Evolutionary conservation across 2,113 vertebrate species (phyloP).

Genomic region (Tragelaphus buxtoni): DNA sequence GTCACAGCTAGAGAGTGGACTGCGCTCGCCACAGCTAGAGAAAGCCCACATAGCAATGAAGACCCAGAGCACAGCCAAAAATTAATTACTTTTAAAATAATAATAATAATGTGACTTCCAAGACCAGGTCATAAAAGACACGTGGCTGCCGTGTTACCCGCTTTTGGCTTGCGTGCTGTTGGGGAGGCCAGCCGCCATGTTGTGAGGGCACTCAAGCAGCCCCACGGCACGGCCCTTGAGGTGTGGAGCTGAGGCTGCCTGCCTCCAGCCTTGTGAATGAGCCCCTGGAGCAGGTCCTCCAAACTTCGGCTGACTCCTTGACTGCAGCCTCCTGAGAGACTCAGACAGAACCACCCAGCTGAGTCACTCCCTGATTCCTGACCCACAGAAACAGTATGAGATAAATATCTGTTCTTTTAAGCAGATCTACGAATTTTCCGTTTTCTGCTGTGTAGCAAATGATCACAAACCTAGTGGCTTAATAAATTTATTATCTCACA

Average conservation of each 20-base stretch:
- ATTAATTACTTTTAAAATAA: not conserved
- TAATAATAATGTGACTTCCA: not conserved
- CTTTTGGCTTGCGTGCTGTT: not conserved
- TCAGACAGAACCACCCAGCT: not conserved
- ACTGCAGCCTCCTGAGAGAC: not conserved
- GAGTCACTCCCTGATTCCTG: not conserved
- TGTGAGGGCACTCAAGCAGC: not conserved
- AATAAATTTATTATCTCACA: not conserved
- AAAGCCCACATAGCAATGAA: not conserved
- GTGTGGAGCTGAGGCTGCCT: not conserved
- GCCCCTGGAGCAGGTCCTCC: rapidly evolving
- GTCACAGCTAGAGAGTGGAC: not conserved
- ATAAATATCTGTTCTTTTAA: too few relatives aligned
- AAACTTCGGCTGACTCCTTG: not conserved
- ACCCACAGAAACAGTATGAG: not conserved
- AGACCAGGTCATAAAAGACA: not conserved
- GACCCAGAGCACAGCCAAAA: not conserved
- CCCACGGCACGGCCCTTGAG: rapidly evolving
- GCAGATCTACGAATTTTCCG: not conserved
- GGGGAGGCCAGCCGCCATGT: not conserved
- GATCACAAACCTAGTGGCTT: not conserved
- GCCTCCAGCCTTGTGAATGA: not conserved
- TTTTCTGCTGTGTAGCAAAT: not conserved
- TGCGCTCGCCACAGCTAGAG: not conserved
- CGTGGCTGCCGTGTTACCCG: not conserved